Evolutionary conservation across 2,797 vertebrate species (phyloP).

Genomic region (Falco novaeseelandiae): DNA sequence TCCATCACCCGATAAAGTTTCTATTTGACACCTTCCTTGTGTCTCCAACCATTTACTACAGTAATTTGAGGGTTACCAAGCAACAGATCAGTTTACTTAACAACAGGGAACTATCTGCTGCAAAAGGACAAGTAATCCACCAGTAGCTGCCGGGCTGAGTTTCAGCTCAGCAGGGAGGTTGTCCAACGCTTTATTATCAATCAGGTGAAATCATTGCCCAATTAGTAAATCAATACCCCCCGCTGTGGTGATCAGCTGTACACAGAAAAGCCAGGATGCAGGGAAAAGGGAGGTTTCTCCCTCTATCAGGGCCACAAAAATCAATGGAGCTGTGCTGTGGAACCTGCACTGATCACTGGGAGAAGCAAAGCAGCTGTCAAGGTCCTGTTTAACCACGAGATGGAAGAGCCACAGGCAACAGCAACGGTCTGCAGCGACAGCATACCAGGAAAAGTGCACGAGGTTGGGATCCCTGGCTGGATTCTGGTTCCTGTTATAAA

Average conservation of each 20-base stretch:
- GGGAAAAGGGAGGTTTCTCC: background rate
- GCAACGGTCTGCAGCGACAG: background rate
- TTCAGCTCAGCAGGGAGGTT: constrained; percentile 62
- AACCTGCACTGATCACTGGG: background rate
- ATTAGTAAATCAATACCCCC: constrained; percentile 52
- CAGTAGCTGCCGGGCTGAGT: constrained; percentile 4
- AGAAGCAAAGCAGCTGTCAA: constrained; percentile 1
- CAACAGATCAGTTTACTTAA: constrained; percentile 71
- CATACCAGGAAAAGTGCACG: background rate
- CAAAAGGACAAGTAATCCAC: constrained; percentile 51
- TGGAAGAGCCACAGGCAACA: background rate
- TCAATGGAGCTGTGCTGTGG: constrained; percentile 38
- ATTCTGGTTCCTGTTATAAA: background rate
- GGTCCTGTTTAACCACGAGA: background rate
- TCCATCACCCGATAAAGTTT: background rate
- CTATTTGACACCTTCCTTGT: background rate
- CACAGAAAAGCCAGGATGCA: background rate
- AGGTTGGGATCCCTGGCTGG: background rate
- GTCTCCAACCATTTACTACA: constrained; percentile 21
- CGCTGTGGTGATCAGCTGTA: background rate
- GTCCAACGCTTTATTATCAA: constrained; percentile 59
- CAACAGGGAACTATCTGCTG: constrained; percentile 49
- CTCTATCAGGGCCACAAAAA: constrained; percentile 18
- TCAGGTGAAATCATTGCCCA: constrained; percentile 59
- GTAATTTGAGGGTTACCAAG: constrained; percentile 63